Base-by-base conservation (phyloP, 1,140 invertebrate genomes). In the Sinella curviseta region DNA sequence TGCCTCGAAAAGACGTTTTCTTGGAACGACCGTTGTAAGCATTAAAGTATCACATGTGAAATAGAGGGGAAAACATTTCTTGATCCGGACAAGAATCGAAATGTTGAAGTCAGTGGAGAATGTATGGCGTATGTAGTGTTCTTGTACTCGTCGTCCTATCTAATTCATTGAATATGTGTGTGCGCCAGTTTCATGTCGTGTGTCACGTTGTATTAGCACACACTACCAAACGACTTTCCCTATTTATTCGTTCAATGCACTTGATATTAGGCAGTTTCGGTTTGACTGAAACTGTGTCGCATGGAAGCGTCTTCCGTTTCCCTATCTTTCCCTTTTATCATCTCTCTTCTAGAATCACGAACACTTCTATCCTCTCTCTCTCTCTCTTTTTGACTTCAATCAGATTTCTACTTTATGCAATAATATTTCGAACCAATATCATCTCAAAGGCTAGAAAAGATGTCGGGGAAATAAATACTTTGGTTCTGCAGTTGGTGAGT, bases 11-110 rank as follows among this genome's bases (percentile, higher is more conserved):
- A n/a, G n/a, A n/a, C n/a, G n/a, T n/a, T n/a, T 48, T 48, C 39
- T 48, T 48, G 39, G 20, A 48, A 48, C 4, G 57, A 60, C 8
- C 57, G 24, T 8, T 26, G 3, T 16, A 60, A 8, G 39, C 24
- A 60, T 60, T 60, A 60, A 12, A 60, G 57, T 33, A 70, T 70
- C 65, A 70, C 26, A 70, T 70, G 65, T 70, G 65, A 70, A 70
- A 70, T 70, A 30, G 65, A 33, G 31, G 65, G 65, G 65, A 70
- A 70, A 70, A 70, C 65, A 70, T 33, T 70, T 70, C 65, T 70
- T 31, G 65, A 70, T 70, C 65, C 65, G 65, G 65, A 70, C 65
- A 70, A 70, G 65, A 70, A 70, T 70, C 28, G 65, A 70, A 70
- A 30, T 70, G 65, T 70, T 30, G 28, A 70, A 70, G 12, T 24